These are phyloP conservation scores for Bucorvus abyssinicus DNA, from an alignment of 2,797 vertebrate species.

Conservation along the genomic window DNA sequence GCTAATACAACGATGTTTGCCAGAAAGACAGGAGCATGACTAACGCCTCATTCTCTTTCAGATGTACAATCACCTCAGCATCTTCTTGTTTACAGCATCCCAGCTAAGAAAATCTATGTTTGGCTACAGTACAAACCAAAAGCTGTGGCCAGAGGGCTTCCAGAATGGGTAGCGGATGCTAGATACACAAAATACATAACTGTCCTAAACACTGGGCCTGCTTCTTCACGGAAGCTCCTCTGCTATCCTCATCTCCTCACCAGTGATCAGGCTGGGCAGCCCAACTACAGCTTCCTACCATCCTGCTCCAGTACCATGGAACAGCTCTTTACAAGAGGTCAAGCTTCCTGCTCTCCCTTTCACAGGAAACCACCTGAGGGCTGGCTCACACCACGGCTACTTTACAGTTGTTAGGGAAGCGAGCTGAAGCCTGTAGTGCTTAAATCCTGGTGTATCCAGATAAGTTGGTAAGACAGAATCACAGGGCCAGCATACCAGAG, in stretches of 20 bases:
- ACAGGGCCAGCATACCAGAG: background rate
- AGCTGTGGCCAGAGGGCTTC: background rate
- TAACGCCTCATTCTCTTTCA: background rate
- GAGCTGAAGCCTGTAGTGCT: background rate
- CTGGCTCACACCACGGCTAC: background rate
- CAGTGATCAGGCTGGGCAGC: background rate
- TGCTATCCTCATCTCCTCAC: background rate
- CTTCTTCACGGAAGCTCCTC: background rate
- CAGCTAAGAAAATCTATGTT: background rate
- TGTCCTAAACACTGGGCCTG: background rate
- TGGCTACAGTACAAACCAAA: background rate
- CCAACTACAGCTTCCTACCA: background rate
- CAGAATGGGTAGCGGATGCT: background rate
- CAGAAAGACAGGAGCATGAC: background rate
- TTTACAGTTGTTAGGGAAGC: background rate
- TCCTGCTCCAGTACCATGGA: background rate
- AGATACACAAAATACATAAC: background rate
- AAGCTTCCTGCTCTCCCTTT: background rate
- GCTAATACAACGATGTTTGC: background rate
- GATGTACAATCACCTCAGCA: background rate
- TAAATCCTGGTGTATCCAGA: background rate
- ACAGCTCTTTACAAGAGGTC: background rate
- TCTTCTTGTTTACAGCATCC: background rate
- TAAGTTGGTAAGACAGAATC: background rate
- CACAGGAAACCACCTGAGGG: background rate